phyloP scores from a whole-genome alignment of 2,113 vertebrate genomes.

The Onychostoma macrolepis region DNA sequence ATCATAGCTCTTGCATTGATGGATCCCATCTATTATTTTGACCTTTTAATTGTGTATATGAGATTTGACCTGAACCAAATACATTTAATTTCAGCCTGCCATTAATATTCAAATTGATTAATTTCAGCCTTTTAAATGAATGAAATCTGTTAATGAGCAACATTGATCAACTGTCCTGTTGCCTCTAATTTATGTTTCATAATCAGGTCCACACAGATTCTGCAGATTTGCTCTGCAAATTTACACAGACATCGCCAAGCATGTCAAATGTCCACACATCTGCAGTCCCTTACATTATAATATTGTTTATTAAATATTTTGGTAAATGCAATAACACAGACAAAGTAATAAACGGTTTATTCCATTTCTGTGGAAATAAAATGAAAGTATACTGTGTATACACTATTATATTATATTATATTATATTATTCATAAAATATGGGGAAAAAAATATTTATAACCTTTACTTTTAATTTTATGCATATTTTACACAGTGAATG shows the following conservation, averaged over 20 bases:
- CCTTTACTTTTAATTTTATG: too few relatives aligned
- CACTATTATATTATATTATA: too few relatives aligned
- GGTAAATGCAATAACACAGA: neutral
- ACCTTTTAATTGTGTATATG: neutral
- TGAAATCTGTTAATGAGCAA: neutral
- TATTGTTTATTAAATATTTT: neutral
- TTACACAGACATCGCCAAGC: neutral
- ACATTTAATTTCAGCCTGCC: neutral
- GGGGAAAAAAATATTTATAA: too few relatives aligned
- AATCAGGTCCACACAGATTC: neutral
- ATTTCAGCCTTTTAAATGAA: neutral
- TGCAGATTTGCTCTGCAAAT: neutral
- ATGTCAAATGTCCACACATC: too few relatives aligned
- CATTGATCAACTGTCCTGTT: neutral
- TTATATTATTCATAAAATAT: too few relatives aligned
- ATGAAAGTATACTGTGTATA: neutral
- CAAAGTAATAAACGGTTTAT: neutral
- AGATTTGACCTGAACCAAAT: neutral
- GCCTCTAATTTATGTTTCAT: neutral
- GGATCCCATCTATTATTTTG: neutral
- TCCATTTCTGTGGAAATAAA: neutral
- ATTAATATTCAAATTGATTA: neutral
- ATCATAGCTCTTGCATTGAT: neutral
- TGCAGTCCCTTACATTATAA: neutral
- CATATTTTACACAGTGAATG: neutral